phyloP scores from a whole-genome alignment of 64 coral and sea anemone genomes.

The Actinia equina region DNA sequence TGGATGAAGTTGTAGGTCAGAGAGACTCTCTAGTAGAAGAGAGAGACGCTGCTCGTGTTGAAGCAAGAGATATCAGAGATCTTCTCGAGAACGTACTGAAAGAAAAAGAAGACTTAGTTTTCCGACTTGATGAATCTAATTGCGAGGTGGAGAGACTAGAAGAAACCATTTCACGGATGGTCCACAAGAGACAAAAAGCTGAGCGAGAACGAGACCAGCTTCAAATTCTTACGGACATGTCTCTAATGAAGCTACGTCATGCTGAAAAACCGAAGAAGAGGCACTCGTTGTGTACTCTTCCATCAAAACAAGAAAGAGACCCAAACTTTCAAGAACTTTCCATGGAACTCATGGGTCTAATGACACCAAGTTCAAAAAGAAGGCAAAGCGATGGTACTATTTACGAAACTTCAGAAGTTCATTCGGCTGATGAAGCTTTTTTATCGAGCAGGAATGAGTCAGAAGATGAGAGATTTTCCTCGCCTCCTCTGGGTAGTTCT shows the following conservation, averaged over 20 bases:
- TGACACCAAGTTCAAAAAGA: conserved; percentile 13
- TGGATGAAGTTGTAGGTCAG: conserved; percentile 66
- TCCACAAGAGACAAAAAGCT: conserved; percentile 58
- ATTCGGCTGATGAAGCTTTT: background rate
- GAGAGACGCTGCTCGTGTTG: conserved; percentile 32
- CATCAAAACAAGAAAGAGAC: background rate
- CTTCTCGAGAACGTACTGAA: conserved; percentile 61
- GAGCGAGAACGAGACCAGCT: conserved; percentile 85
- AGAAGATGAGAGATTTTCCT: background rate
- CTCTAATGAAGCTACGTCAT: conserved; percentile 82
- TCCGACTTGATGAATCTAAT: conserved; percentile 68
- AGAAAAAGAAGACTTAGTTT: conserved; percentile 61
- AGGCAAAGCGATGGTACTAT: conserved; percentile 8
- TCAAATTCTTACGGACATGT: conserved; percentile 85
- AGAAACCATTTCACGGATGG: conserved; percentile 72
- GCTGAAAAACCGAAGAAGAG: conserved; percentile 72
- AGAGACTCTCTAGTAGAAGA: conserved; percentile 59
- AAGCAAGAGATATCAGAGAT: conserved; percentile 47
- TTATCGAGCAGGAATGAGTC: background rate
- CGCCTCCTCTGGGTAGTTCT: background rate
- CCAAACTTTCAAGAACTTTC: conserved; percentile 50
- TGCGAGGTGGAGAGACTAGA: conserved; percentile 74
- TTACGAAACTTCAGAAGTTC: background rate
- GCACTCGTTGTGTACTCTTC: conserved; percentile 23
- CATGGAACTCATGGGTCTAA: conserved; percentile 39